Conservation (phyloP, 2,888 invertebrate genomes). For the Epirrita christyi region DNA sequence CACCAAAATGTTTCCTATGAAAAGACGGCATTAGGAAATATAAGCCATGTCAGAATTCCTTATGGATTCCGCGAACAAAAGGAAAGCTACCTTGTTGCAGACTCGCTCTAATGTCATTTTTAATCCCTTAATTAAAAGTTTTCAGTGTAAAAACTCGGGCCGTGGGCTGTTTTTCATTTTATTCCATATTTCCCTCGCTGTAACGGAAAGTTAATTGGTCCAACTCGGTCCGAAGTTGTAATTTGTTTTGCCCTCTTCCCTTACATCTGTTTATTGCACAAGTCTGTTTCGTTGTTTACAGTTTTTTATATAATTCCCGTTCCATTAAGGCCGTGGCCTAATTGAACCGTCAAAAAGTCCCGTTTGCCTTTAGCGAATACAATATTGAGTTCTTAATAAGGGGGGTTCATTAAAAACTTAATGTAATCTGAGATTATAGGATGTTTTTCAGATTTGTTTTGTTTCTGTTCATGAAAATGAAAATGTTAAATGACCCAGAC, state of each 20-base stretch:
- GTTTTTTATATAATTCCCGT: conserved; percentile 56
- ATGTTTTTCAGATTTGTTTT: neutral
- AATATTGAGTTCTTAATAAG: conserved; percentile 39
- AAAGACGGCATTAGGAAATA: conserved; percentile 4
- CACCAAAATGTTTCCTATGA: neutral
- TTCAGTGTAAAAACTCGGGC: conserved; percentile 68
- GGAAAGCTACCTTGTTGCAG: conserved; percentile 73
- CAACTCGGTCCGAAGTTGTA: conserved; percentile 78
- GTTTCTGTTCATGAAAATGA: neutral
- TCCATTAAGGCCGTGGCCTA: conserved; percentile 45
- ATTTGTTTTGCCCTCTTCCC: conserved; percentile 75
- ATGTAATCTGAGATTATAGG: conserved; percentile 17
- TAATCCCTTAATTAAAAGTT: conserved; percentile 85
- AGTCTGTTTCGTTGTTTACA: conserved; percentile 60
- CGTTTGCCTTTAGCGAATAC: conserved; percentile 34
- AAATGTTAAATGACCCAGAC: too few relatives aligned
- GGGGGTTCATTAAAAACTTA: conserved; percentile 42
- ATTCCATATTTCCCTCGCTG: conserved; percentile 80
- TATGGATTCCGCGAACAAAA: conserved; percentile 60
- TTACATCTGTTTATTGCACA: conserved; percentile 74
- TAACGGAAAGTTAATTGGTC: conserved; percentile 83
- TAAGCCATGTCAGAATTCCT: conserved; percentile 49
- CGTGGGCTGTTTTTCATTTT: conserved; percentile 79
- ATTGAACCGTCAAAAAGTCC: conserved; percentile 31
- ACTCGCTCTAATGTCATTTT: conserved; percentile 81